Evolutionary conservation across 2,113 vertebrate genomes (phyloP).

Genomic region (Bubalus kerabau): DNA sequence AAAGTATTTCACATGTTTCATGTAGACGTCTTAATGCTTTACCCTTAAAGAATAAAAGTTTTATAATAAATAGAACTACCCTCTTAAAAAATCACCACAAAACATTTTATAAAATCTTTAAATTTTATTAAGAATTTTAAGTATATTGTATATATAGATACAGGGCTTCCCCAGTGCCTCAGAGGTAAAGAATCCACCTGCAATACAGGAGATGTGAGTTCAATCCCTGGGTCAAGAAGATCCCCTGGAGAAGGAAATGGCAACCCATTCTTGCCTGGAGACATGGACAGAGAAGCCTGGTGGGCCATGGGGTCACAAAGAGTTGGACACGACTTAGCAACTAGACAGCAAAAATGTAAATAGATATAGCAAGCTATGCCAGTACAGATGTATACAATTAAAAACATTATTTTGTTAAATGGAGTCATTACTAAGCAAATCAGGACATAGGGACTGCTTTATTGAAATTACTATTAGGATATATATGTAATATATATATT

Average conservation of each 20-base stretch:
- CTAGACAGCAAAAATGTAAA: not conserved
- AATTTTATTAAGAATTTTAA: conserved; percentile 8
- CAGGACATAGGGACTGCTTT: not conserved
- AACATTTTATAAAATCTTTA: not conserved
- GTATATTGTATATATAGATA: not conserved
- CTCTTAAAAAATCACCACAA: not conserved
- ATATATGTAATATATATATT: not conserved
- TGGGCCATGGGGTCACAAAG: not conserved
- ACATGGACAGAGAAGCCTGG: not conserved
- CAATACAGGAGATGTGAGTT: not conserved
- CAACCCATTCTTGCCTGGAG: not conserved
- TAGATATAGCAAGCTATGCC: not conserved
- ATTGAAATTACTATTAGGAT: not conserved
- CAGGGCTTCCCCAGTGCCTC: not conserved
- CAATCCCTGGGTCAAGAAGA: not conserved
- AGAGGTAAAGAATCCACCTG: not conserved
- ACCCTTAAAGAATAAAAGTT: not conserved
- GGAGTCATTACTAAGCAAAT: not conserved
- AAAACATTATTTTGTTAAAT: not conserved
- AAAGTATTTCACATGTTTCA: not conserved
- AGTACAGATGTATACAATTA: not conserved
- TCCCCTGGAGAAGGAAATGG: not conserved
- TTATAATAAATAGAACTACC: not conserved
- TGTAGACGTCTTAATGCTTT: not conserved
- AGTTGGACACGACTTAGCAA: not conserved